Conservation (phyloP, 2,888 invertebrate species). For the Plagodis pulveraria region DNA sequence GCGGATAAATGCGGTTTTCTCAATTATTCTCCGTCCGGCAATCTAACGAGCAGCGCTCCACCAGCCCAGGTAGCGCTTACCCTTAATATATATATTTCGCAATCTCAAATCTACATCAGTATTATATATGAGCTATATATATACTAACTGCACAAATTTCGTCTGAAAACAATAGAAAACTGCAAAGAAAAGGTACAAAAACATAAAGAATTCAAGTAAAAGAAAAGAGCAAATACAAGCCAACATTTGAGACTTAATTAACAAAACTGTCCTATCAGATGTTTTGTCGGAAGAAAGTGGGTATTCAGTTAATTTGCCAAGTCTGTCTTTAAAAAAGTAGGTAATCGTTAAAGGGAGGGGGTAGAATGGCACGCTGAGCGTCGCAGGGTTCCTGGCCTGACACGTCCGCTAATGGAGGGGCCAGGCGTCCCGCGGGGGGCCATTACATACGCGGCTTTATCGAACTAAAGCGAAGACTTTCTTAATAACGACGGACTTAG, state of each 20-base stretch:
- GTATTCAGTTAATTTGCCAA: conserved; percentile 54
- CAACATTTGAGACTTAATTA: conserved; percentile 38
- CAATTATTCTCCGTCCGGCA: conserved; percentile 70
- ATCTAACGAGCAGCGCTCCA: conserved; percentile 57
- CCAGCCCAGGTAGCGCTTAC: conserved; percentile 32
- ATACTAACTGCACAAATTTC: conserved; percentile 5
- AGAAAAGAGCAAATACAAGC: conserved; percentile 31
- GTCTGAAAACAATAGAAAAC: conserved; percentile 24
- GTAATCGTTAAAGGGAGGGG: conserved; percentile 47
- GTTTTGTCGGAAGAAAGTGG: conserved; percentile 35
- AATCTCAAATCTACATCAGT: conserved; percentile 20
- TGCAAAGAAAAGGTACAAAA: conserved; percentile 26
- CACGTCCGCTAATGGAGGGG: conserved; percentile 74
- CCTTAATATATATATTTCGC: conserved; percentile 46
- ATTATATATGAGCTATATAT: conserved; percentile 15
- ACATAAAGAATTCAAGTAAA: conserved; percentile 7
- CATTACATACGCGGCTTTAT: conserved; percentile 69
- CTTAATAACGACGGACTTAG: conserved; percentile 64
- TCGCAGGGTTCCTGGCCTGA: conserved; percentile 63
- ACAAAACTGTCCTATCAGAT: conserved; percentile 39
- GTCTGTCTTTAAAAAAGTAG: conserved; percentile 51
- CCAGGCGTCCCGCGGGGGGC: conserved; percentile 62
- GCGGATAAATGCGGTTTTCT: conserved; percentile 73
- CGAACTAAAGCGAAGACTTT: conserved; percentile 65
- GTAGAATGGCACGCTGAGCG: conserved; percentile 64